A percentile compares a stretch with the other conserved stretches of the same genome.
phyloP scores from a whole-genome alignment of 2,797 vertebrate species.

The Apogon hyalosoma region DNA sequence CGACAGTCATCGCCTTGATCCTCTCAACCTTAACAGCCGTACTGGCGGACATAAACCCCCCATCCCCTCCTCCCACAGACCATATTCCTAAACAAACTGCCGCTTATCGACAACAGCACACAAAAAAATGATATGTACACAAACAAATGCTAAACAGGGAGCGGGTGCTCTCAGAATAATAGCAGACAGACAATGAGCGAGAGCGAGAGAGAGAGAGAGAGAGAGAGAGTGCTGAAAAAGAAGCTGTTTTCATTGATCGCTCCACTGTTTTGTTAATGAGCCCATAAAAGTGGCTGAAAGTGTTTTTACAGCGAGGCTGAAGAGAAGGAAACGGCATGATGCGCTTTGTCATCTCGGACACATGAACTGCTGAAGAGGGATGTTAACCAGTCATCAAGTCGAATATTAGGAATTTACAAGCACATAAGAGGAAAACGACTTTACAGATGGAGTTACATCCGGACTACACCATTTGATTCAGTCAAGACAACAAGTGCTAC shows the following conservation, averaged over 20 bases:
- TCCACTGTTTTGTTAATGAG: slow-evolving; percentile 74
- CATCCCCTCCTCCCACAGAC: slow-evolving; percentile 23
- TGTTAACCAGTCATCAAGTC: slow-evolving; percentile 13
- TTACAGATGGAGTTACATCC: not conserved
- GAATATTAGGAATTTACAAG: slow-evolving; percentile 6
- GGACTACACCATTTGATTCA: too few relatives aligned
- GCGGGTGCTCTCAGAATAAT: slow-evolving; percentile 52
- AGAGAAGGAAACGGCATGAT: slow-evolving; percentile 53
- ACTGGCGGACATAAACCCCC: slow-evolving; percentile 34
- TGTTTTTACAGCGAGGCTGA: slow-evolving; percentile 59
- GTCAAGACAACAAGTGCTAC: too few relatives aligned
- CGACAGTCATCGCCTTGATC: slow-evolving; percentile 39
- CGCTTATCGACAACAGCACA: slow-evolving; percentile 53
- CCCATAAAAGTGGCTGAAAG: slow-evolving; percentile 69
- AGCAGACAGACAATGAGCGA: slow-evolving; percentile 49
- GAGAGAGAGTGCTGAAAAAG: slow-evolving; percentile 25
- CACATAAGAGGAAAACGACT: not conserved
- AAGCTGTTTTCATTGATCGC: slow-evolving; percentile 75
- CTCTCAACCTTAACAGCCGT: slow-evolving; percentile 18
- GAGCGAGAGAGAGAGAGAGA: slow-evolving; percentile 15
- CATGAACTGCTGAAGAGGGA: slow-evolving; percentile 39
- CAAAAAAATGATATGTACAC: slow-evolving; percentile 52
- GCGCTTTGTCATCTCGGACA: slow-evolving; percentile 37
- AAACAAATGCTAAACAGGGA: slow-evolving; percentile 62
- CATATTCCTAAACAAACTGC: slow-evolving; percentile 65